These are phyloP conservation scores for Elegia similella DNA, from an alignment of 2,888 invertebrate species.

Conservation along the genomic window DNA sequence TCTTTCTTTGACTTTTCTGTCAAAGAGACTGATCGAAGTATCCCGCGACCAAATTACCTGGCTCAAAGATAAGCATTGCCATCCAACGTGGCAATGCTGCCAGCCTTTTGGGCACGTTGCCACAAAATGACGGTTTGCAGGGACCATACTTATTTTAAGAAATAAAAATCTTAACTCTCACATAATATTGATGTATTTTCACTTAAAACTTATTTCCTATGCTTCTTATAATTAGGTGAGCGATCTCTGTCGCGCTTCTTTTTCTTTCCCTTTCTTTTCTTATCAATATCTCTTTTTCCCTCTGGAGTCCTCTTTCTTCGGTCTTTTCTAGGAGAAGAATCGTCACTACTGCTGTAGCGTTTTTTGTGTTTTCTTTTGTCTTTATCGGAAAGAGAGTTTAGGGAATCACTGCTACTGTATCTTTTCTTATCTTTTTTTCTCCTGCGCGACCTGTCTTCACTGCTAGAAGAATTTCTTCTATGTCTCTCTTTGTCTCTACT, in stretches of 20 bases:
- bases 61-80: too few species aligned
- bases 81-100: too few species aligned
- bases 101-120: too few species aligned
- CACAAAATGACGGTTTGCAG: too few species aligned
- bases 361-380: constrained; percentile 40
- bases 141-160: background rate
- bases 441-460: constrained; percentile 29
- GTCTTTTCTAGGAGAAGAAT: constrained; percentile 46
- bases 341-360: constrained; percentile 42
- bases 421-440: constrained; percentile 41
- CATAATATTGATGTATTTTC: constrained; percentile 27
- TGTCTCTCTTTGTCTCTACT: constrained; percentile 35
- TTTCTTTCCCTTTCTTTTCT: constrained; percentile 81
- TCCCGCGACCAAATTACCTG: too few species aligned
- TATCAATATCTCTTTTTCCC: constrained; percentile 75
- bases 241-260: constrained; percentile 77
- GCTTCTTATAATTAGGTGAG: constrained; percentile 74
- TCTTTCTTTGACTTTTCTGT: too few species aligned
- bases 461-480: constrained; percentile 30
- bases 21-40: too few species aligned
- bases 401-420: constrained; percentile 52
- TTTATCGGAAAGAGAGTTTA: constrained; percentile 48
- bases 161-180: constrained; percentile 4
- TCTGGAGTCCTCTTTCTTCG: constrained; percentile 60
- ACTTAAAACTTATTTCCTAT: constrained; percentile 60